phyloP scores from a whole-genome alignment of 2,113 vertebrate genomes.

The Ictalurus punctatus region DNA sequence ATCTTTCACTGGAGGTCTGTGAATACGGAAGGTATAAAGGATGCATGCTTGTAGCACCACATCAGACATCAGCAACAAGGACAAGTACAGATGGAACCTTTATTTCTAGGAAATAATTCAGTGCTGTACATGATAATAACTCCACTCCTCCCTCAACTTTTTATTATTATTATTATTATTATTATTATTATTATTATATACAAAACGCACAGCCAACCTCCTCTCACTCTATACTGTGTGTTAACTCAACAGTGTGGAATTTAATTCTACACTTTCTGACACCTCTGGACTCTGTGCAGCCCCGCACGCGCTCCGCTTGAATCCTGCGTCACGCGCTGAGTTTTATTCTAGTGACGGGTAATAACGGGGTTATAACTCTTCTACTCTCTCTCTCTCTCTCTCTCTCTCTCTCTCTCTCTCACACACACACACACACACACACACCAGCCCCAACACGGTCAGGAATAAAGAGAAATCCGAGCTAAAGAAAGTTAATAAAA shows the following conservation, averaged over 20 bases:
- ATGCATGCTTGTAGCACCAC: not conserved
- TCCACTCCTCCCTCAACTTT: not conserved
- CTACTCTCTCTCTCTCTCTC: no score
- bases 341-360: conserved; percentile 1
- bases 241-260: not conserved
- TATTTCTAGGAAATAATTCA: not conserved
- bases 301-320: not conserved
- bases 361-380: not conserved
- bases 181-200: not conserved
- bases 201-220: not conserved
- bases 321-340: not conserved
- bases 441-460: not conserved
- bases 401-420: no score
- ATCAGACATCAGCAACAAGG: not conserved
- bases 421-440: not conserved
- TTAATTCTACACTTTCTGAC: not conserved
- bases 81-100: not conserved
- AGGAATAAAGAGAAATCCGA: not conserved
- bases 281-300: not conserved
- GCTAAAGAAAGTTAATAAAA: not conserved
- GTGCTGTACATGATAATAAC: not conserved
- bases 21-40: not conserved
- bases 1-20: not conserved
- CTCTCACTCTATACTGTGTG: not conserved
- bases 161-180: not conserved